phyloP scores from a whole-genome alignment of 2,797 vertebrate species.

The Cyclura pinguis region DNA sequence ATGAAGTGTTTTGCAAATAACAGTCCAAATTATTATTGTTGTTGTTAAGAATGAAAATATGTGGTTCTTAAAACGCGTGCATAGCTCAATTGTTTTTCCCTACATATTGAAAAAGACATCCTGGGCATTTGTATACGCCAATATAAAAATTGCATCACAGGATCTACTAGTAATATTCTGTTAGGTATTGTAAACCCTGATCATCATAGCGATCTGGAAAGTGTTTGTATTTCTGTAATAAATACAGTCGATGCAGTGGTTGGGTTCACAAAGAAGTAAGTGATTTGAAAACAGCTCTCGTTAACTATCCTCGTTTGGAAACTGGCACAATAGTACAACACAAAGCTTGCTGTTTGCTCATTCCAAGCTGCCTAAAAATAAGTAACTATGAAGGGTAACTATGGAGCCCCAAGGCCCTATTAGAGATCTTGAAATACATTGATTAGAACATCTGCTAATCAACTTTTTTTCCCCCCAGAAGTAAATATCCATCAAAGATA shows the following conservation, averaged over 20 bases:
- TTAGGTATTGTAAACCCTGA: no score
- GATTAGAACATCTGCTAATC: no score
- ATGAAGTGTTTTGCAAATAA: background rate
- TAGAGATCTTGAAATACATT: no score
- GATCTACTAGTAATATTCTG: background rate
- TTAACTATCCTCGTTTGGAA: background rate
- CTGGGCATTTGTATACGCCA: background rate
- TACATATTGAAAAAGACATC: background rate
- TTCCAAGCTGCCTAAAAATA: no score
- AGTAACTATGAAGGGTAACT: no score
- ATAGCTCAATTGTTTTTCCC: background rate
- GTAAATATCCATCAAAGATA: no score
- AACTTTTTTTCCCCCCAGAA: no score
- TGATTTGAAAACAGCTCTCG: background rate
- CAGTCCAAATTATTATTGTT: no score
- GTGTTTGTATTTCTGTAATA: background rate
- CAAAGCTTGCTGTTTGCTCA: no score
- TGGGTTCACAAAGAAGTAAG: background rate
- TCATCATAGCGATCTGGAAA: background rate
- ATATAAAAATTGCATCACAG: background rate
- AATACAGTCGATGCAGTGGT: background rate
- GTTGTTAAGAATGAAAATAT: background rate
- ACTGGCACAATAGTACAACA: no score
- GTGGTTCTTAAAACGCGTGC: background rate
- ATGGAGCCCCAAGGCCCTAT: no score